Percentiles rank a stretch among this genome's conserved stretches.
phyloP scores from a whole-genome alignment of 2,113 vertebrate genomes.

The Pseudorectes ferrugineus region DNA sequence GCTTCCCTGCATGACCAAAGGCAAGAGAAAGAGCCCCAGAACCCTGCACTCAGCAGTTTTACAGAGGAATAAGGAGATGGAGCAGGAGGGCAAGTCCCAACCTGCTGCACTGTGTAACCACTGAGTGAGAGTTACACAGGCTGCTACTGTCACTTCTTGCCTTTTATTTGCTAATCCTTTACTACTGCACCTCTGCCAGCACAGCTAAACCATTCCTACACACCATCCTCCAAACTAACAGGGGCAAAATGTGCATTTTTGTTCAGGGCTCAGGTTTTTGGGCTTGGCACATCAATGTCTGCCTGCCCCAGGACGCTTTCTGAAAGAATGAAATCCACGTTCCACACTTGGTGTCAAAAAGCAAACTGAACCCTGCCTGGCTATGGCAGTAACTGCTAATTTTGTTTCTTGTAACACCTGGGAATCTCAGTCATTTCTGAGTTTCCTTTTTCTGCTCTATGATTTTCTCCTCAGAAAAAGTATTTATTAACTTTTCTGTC shows the following conservation, averaged over 20 bases:
- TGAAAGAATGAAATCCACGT: background rate
- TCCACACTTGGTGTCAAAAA: background rate
- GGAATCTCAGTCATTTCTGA: background rate
- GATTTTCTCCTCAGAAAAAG: background rate
- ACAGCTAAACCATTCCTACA: fast-evolving
- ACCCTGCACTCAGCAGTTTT: background rate
- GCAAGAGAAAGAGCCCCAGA: background rate
- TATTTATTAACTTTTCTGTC: background rate
- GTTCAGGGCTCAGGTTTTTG: background rate
- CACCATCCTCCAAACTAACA: background rate
- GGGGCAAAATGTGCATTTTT: background rate
- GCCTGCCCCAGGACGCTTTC: background rate
- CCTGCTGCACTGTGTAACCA: background rate
- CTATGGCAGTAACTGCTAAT: background rate
- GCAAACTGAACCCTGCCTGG: background rate
- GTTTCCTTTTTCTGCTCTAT: background rate
- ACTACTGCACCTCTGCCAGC: background rate
- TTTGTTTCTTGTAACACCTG: background rate
- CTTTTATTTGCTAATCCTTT: background rate
- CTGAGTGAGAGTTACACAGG: background rate
- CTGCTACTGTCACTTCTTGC: background rate
- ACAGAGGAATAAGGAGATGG: background rate
- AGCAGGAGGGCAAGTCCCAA: background rate
- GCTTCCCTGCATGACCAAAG: background rate
- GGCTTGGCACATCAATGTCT: background rate